phyloP scores from a whole-genome alignment of 1,140 invertebrate genomes.

The Procambarus virginalis region DNA sequence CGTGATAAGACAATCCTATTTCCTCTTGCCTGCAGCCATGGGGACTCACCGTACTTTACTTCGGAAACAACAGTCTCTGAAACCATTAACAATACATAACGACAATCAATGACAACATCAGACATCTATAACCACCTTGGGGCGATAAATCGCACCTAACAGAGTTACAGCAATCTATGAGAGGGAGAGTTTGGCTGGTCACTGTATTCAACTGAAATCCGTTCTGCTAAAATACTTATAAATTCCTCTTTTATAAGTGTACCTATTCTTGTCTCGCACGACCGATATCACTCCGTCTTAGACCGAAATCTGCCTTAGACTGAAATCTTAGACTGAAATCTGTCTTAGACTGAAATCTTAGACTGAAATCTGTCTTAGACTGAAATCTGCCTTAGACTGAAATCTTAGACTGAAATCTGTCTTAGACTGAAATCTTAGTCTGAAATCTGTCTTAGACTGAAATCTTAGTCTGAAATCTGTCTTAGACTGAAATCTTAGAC shows the following conservation, averaged over 20 bases:
- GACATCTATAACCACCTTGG: slow-evolving; percentile 52
- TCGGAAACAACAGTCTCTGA: slow-evolving; percentile 10
- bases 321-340: too few relatives aligned
- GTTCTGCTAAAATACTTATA: slow-evolving; percentile 32
- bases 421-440: too few relatives aligned
- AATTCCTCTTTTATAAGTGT: slow-evolving; percentile 34
- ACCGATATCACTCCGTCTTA: slow-evolving; percentile 42
- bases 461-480: too few relatives aligned
- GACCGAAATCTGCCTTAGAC: slow-evolving; percentile 2
- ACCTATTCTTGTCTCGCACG: slow-evolving; percentile 32
- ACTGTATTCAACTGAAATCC: slow-evolving; percentile 4
- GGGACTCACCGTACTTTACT: slow-evolving; percentile 38
- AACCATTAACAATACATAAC: slow-evolving; percentile 58
- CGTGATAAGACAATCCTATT: slow-evolving; percentile 30
- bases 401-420: too few relatives aligned
- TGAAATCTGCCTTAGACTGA: slow-evolving; percentile 21
- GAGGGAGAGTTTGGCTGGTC: background rate
- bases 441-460: slow-evolving; percentile 20
- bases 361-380: too few relatives aligned
- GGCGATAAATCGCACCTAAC: slow-evolving; percentile 40
- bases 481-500: too few relatives aligned
- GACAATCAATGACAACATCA: slow-evolving; percentile 55
- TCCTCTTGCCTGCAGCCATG: background rate
- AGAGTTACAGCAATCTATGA: slow-evolving; percentile 36
- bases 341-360: slow-evolving; percentile 19